Percentiles rank a stretch among this genome's conserved stretches.
Evolutionary conservation across 2,113 vertebrate species (phyloP).

Genomic region (Hyla sarda): DNA sequence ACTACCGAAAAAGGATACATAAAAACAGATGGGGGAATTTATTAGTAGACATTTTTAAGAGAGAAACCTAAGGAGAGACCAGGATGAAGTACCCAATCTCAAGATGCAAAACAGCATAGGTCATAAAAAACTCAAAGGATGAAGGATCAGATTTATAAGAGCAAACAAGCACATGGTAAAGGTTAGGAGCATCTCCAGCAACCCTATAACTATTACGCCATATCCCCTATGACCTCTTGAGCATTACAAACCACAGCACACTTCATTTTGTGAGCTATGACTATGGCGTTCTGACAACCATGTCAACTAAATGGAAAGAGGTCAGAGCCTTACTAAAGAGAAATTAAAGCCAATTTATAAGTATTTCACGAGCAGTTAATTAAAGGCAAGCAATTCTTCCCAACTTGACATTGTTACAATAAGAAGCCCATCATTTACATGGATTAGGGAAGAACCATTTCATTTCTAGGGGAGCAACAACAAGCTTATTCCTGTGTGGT

Average conservation of each 20-base stretch:
- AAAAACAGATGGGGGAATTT: too few relatives aligned
- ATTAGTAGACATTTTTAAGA: neutral
- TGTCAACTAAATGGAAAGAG: constrained; percentile 26
- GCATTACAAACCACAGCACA: constrained; percentile 34
- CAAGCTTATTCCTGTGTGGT: neutral
- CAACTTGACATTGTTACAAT: constrained; percentile 23
- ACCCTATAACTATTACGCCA: neutral
- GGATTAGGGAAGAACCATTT: neutral
- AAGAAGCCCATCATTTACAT: constrained; percentile 25
- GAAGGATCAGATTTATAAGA: constrained; percentile 1
- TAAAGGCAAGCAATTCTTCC: constrained; percentile 29
- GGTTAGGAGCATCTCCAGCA: neutral
- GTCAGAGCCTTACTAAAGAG: constrained; percentile 7
- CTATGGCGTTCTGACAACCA: neutral
- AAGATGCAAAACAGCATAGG: neutral
- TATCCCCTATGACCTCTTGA: neutral
- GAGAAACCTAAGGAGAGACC: neutral
- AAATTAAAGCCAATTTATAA: constrained; percentile 46
- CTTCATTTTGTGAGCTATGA: neutral
- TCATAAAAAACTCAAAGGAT: neutral
- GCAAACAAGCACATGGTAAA: neutral
- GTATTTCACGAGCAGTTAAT: constrained; percentile 39
- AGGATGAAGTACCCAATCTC: neutral
- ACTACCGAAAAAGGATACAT: neutral
- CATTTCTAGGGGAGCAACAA: neutral